Evolutionary conservation across 2,888 invertebrate genomes (phyloP), one percentile per base, ranked within the genome.

Genomic region (Branchipolynoe longqiensis): DNA sequence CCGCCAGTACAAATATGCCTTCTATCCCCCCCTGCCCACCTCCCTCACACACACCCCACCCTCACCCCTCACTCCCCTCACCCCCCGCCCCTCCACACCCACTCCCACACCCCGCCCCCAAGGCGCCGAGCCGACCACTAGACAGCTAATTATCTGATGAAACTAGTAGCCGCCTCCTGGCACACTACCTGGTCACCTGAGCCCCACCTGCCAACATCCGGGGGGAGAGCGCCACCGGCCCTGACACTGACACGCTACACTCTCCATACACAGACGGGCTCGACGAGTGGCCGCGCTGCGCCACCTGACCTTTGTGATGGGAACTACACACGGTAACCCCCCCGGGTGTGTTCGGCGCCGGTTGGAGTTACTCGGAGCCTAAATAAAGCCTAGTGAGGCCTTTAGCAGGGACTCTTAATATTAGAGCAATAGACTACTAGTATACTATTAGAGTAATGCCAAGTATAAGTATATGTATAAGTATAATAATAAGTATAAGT

Each of bases 81-180:
- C n/a, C n/a, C n/a, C n/a, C n/a, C n/a, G n/a, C n/a, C n/a, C n/a
- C n/a, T n/a, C n/a, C n/a, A n/a, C n/a, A n/a, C n/a, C n/a, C n/a
- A n/a, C n/a, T n/a, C n/a, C n/a, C n/a, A n/a, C n/a, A n/a, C n/a
- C n/a, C n/a, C n/a, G n/a, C n/a, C n/a, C n/a, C n/a, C n/a, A n/a
- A n/a, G 48, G 8, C 36, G 8, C 36, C 33, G 8, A 2, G 8
- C 69, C 33, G 14, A 36, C 6, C 38, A 33, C 36, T 69, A 69
- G 69, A 69, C 69, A 69, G 69, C 69, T 69, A 69, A 69, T 69
- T 69, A 69, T 69, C 69, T 69, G 69, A 69, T 69, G 69, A 69
- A 33, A 69, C 58, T 58, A n/a, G 58, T 58, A 58, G 25, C 18
- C 58, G 58, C 58, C 69, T 25, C 36, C 69, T 31, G 69, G 6